phyloP scores from a whole-genome alignment of 2,888 invertebrate genomes.

The Schrankia costaestrigalis region DNA sequence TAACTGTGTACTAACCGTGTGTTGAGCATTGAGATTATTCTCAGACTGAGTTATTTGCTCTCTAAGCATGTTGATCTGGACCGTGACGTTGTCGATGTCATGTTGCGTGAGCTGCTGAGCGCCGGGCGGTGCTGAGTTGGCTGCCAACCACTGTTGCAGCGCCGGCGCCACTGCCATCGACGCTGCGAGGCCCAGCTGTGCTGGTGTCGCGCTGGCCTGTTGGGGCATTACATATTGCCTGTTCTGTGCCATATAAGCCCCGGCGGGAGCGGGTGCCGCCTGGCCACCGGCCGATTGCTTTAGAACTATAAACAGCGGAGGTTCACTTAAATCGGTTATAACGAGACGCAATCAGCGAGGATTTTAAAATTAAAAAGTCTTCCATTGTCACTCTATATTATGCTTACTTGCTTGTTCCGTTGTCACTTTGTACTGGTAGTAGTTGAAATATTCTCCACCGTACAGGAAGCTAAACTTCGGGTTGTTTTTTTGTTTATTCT shows the following conservation, averaged over 20 bases:
- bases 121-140: slow-evolving; percentile 58
- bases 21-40: slow-evolving; percentile 96
- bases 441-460: slow-evolving; percentile 96
- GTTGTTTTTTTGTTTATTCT: slow-evolving; percentile 98
- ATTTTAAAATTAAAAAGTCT: slow-evolving; percentile 48
- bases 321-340: slow-evolving; percentile 75
- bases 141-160: slow-evolving; percentile 71
- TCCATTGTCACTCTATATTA: slow-evolving; percentile 52
- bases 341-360: slow-evolving; percentile 66
- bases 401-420: slow-evolving; percentile 96
- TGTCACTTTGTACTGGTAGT: slow-evolving; percentile 97
- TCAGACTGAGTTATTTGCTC: slow-evolving; percentile 98
- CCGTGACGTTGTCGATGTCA: slow-evolving; percentile 81
- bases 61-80: slow-evolving; percentile 90
- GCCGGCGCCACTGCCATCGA: slow-evolving; percentile 75
- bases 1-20: slow-evolving; percentile 84
- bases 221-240: slow-evolving; percentile 81
- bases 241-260: slow-evolving; percentile 80
- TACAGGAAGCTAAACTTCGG: slow-evolving; percentile 98
- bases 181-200: slow-evolving; percentile 79
- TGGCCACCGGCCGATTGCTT: slow-evolving; percentile 84
- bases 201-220: slow-evolving; percentile 78
- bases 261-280: slow-evolving; percentile 73
- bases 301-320: slow-evolving; percentile 86
- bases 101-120: slow-evolving; percentile 43